Base-by-base conservation (phyloP, 1,140 invertebrate species). In the Drosophila bipectinata region DNA sequence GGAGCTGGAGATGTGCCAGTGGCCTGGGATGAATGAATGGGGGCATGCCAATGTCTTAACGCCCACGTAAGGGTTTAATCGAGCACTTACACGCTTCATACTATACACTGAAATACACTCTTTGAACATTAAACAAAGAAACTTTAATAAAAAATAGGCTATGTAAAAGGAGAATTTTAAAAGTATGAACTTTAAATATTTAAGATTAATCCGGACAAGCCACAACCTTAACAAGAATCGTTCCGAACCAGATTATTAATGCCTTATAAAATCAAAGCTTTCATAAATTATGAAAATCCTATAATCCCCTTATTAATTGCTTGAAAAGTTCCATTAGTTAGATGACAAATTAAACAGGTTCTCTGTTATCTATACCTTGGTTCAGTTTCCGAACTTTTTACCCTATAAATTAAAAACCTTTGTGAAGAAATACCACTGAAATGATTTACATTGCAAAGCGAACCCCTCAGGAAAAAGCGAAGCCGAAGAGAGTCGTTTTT, bases 341-440 rank as follows among this genome's bases (percentile, higher is more conserved):
- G 8, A 15, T 64, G 72, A 75, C 51, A 85, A 77, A 66, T 67
- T 61, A 48, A 85, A 80, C 72, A 49, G 77, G 56, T 77, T 84
- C 44, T 60, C n/a, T 24, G 21, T 49, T 5, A 44, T 15, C 41
- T n/a, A n/a, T 34, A 34, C 32, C 2, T 4, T 21, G 39, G 28
- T 9, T 45, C 39, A 24, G 61, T 26, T 51, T 26, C n/a, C 28
- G 41, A 26, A 28, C 28, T 8, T 34, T 32, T 34, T 37, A 21
- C 57, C 55, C 56, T 15, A 41, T 73, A 71, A 63, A 71, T 77
- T 47, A 73, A 79, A 37, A 72, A 68, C 62, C 60, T 49, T 9
- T 24, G 18, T 15, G 32, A 49, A 15, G 18, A 47, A 3, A 21
- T 9, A 47, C 44, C 21, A 21, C 44, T 4, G 44, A 47, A 21